Evolutionary conservation across 2,113 vertebrate genomes (phyloP).

Genomic region (Tragulus kanchil): DNA sequence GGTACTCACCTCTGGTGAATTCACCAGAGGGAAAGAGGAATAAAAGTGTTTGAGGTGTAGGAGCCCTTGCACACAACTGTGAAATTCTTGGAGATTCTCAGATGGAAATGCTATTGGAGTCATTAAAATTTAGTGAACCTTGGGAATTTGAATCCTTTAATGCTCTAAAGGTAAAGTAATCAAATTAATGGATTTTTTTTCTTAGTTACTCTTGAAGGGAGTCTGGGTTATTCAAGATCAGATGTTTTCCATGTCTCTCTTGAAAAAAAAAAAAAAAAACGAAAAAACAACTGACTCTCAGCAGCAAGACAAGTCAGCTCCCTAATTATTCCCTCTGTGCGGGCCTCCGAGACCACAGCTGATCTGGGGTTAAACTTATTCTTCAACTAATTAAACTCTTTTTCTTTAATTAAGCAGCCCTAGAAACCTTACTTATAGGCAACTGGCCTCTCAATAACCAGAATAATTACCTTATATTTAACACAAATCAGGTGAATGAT

Average conservation of each 20-base stretch:
- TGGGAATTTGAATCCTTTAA: slow-evolving; percentile 75
- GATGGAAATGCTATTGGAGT: slow-evolving; percentile 57
- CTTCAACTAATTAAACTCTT: slow-evolving; percentile 78
- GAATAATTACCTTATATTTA: slow-evolving; percentile 58
- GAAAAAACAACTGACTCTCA: background rate
- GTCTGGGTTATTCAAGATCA: slow-evolving; percentile 69
- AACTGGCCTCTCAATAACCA: slow-evolving; percentile 34
- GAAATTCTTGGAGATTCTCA: slow-evolving; percentile 67
- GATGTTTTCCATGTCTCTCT: slow-evolving; percentile 63
- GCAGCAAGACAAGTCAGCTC: slow-evolving; percentile 60
- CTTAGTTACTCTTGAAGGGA: slow-evolving; percentile 75
- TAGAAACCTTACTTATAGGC: slow-evolving; percentile 49
- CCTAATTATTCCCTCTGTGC: slow-evolving; percentile 67
- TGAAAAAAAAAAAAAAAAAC: slow-evolving; percentile 44
- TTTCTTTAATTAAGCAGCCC: slow-evolving; percentile 70
- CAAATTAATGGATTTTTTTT: slow-evolving; percentile 71
- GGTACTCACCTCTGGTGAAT: too few species aligned
- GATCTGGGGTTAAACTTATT: slow-evolving; percentile 76
- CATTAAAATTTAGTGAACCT: slow-evolving; percentile 69
- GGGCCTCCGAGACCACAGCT: slow-evolving; percentile 64
- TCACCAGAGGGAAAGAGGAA: slow-evolving; percentile 46
- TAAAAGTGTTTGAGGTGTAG: slow-evolving; percentile 64
- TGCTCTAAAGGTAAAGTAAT: slow-evolving; percentile 72
- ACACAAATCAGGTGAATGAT: background rate
- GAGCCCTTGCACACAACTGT: background rate